Base-by-base conservation (phyloP, 2,113 vertebrate species). In the Girardinichthys multiradiatus region DNA sequence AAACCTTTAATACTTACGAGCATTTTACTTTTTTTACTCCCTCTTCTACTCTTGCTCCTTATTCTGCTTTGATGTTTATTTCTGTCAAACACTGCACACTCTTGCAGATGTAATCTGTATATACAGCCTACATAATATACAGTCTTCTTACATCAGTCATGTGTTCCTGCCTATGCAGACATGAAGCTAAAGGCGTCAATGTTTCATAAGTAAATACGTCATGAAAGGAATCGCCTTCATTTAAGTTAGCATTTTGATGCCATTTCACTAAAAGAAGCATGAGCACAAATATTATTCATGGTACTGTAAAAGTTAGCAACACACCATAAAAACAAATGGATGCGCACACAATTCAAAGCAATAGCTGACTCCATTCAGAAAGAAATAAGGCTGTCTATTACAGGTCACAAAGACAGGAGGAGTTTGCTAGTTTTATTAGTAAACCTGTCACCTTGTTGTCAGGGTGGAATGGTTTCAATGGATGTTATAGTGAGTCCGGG, bases 161-260 rank as follows among this genome's bases (percentile, higher is more conserved):
- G 4, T 48, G 17, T 26, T 48, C 14, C 37, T 66, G 57, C 77
- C 26, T 58, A 13, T 51, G 57, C 58, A 57, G 59, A 65, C 62
- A 71, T 35, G 27, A 39, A 9, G 29, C 70, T 69, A 64, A 79
- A 45, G 68, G 70, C 19, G 24, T 28, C 12, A 60, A n/a, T 17
- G 65, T 78, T 71, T 61, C 76, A 76, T 64, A 70, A 79, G 21
- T n/a, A 54, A 54, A 26, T 51, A 3, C 62, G 68, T 70, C 45
- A 9, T 21, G 0, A 64, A 61, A 70, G 84, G 69, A 79, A 65
- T 72, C 2, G 29, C 48, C 73, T 66, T 79, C 3, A 3, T 74
- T 83, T 84, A 68, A 73, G 87, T 91, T 84, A 86, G 79, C 87
- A 87, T 92, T 89, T 90, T 87, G 63, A 90, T 81, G 77, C 76